A percentile compares a stretch with the other conserved stretches of the same genome.
phyloP scores from a whole-genome alignment of 1,140 invertebrate species.

The Leptopilina clavipes region DNA sequence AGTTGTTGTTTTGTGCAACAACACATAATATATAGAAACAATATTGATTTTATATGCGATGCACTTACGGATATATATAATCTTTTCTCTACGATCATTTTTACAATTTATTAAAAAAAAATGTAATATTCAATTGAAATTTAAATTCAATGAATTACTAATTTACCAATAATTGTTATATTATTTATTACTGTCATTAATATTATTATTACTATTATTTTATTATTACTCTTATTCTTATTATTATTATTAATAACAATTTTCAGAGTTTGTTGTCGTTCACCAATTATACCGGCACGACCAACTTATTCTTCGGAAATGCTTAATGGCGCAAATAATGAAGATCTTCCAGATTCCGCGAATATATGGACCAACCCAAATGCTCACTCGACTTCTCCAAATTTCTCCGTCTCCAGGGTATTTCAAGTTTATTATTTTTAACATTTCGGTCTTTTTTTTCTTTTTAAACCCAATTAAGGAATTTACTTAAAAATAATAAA shows the following conservation, averaged over 20 bases:
- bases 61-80: background rate
- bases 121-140: too few relatives aligned
- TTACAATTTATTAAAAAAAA: too few relatives aligned
- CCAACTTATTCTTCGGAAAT: slow-evolving; percentile 81
- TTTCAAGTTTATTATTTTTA: background rate
- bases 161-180: too few relatives aligned
- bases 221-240: slow-evolving; percentile 37
- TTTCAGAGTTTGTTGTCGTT: slow-evolving; percentile 84
- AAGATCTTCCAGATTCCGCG: slow-evolving; percentile 69
- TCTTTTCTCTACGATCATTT: too few relatives aligned
- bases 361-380: slow-evolving; percentile 85
- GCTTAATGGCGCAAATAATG: slow-evolving; percentile 68
- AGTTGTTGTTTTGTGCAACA: too few relatives aligned
- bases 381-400: slow-evolving; percentile 66
- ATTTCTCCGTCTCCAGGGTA: slow-evolving; percentile 52
- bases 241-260: slow-evolving; percentile 15
- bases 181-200: too few relatives aligned
- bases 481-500: background rate
- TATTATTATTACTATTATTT: background rate
- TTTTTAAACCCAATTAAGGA: background rate
- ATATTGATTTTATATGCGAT: too few relatives aligned
- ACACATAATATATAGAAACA: too few relatives aligned
- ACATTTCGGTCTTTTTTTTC: background rate
- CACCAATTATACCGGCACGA: slow-evolving; percentile 84
- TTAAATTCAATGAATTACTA: too few relatives aligned